phyloP scores from a whole-genome alignment of 2,797 vertebrate species.

The Diglossa cyanea region DNA sequence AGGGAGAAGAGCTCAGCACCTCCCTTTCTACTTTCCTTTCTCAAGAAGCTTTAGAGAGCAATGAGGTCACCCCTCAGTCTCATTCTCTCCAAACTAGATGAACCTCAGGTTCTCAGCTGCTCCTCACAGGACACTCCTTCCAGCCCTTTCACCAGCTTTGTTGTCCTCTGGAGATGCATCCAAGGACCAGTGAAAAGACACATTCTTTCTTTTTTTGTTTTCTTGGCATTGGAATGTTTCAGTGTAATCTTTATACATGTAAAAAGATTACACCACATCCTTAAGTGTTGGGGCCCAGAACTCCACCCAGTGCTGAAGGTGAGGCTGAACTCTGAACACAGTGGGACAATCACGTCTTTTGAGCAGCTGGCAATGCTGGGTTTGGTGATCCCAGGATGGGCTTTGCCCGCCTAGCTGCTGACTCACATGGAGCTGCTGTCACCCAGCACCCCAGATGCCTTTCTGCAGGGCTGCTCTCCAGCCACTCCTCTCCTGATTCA shows the following conservation, averaged over 20 bases:
- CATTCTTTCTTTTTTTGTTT: too few species aligned
- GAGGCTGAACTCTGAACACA: background rate
- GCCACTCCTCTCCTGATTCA: too few species aligned
- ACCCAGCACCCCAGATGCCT: background rate
- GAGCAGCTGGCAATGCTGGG: rapidly evolving
- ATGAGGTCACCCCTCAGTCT: rapidly evolving
- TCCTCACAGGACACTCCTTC: background rate
- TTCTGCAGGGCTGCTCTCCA: background rate
- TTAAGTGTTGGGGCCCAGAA: background rate
- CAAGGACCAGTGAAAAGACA: too few species aligned
- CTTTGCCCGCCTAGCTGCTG: background rate
- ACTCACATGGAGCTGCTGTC: background rate
- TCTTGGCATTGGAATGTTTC: too few species aligned
- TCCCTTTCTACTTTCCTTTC: background rate
- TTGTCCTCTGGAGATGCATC: background rate
- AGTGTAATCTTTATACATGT: too few species aligned
- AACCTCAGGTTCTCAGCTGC: background rate
- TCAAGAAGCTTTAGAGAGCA: background rate
- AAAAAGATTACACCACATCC: background rate
- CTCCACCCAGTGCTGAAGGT: background rate
- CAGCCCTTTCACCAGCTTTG: background rate
- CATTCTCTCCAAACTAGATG: background rate
- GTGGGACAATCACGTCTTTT: background rate
- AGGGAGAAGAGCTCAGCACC: background rate
- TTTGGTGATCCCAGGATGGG: background rate